Evolutionary conservation across 2,888 invertebrate genomes (phyloP).

Genomic region (Periphyllus acericola): DNA sequence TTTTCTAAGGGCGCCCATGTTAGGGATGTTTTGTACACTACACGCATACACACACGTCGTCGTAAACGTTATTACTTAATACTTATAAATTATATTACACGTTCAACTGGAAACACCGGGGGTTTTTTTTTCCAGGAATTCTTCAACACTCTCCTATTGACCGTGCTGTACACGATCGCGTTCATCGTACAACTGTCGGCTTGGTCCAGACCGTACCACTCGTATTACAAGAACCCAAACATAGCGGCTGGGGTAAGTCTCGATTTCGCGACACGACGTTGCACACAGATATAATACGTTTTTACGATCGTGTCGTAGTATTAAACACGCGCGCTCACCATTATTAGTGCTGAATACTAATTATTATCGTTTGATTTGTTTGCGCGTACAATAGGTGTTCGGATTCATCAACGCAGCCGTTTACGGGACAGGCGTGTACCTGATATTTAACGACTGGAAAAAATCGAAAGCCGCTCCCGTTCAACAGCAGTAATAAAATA

Average conservation of each 20-base stretch:
- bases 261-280: neutral
- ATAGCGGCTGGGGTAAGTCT: constrained; percentile 81
- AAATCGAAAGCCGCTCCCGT: constrained; percentile 59
- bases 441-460: constrained; percentile 80
- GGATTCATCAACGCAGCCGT: constrained; percentile 83
- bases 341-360: too few species aligned
- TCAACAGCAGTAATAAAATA: constrained; percentile 4
- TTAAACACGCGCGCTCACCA: neutral
- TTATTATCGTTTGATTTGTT: too few species aligned
- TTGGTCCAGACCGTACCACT: constrained; percentile 69
- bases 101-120: neutral
- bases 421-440: constrained; percentile 80
- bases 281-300: neutral
- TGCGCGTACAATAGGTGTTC: constrained; percentile 74
- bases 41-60: too few species aligned
- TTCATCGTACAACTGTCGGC: constrained; percentile 82
- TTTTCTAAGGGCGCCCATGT: too few species aligned
- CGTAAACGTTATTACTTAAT: too few species aligned
- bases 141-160: constrained; percentile 77
- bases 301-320: neutral
- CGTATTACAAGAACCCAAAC: constrained; percentile 71
- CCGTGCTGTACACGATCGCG: constrained; percentile 80
- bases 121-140: constrained; percentile 76
- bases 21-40: too few species aligned
- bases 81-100: too few species aligned